phyloP scores from a whole-genome alignment of 1,140 invertebrate genomes.

The Drosophila kurseongensis region DNA sequence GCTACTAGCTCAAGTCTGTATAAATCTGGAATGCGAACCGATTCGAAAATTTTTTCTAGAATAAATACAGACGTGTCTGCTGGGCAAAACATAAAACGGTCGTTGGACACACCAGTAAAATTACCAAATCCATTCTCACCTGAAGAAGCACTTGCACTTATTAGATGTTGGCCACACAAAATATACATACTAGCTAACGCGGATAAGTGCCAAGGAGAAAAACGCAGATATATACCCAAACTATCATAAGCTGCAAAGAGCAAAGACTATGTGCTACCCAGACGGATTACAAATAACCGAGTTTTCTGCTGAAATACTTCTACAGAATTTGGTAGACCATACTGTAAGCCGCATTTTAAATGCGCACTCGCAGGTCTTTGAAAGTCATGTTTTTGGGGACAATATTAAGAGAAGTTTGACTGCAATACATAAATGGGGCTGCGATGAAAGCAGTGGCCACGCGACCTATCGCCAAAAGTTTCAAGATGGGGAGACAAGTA shows the following conservation, averaged over 20 bases:
- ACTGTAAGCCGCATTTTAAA: neutral
- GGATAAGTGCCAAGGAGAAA: slow-evolving; percentile 14
- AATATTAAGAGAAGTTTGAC: neutral
- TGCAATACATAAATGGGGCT: neutral
- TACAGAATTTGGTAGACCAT: no score
- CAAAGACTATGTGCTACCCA: no score
- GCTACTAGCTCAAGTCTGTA: slow-evolving; percentile 3
- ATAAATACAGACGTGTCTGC: neutral
- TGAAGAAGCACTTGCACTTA: slow-evolving; percentile 5
- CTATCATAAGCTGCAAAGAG: no score
- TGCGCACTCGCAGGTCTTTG: neutral
- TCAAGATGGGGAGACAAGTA: no score
- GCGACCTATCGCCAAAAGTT: neutral
- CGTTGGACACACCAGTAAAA: slow-evolving; percentile 7
- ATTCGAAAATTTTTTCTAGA: slow-evolving; percentile 1
- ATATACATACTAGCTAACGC: neutral
- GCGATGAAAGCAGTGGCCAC: neutral
- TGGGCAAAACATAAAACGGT: slow-evolving; percentile 3
- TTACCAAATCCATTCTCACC: slow-evolving; percentile 9
- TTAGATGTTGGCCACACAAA: slow-evolving; percentile 4
- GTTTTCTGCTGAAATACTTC: neutral
- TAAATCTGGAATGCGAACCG: slow-evolving; percentile 4
- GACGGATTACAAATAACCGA: neutral
- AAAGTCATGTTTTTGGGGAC: neutral
- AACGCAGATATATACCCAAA: no score